Evolutionary conservation across 1,140 invertebrate species (phyloP).

Genomic region (Bombyx mandarina): DNA sequence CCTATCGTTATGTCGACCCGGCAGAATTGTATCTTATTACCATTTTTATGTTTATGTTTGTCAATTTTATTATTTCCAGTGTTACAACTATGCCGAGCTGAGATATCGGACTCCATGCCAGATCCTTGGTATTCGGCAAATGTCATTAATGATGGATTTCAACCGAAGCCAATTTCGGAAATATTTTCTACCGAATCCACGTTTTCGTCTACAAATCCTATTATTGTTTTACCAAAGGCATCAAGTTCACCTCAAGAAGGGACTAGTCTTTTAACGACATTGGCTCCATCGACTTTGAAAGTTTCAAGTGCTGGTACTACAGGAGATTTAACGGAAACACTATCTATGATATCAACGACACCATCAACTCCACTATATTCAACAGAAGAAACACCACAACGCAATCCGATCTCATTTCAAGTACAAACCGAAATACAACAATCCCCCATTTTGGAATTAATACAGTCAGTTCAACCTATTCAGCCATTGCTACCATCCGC

Average conservation of each 20-base stretch:
- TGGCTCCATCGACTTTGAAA: constrained; percentile 10
- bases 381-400: too few relatives aligned
- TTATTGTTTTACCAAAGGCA: constrained; percentile 24
- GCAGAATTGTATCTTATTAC: not conserved
- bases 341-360: not conserved
- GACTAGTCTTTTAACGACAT: constrained; percentile 11
- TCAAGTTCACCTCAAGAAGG: constrained; percentile 4
- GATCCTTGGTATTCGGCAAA: constrained; percentile 55
- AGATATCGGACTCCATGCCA: constrained; percentile 38
- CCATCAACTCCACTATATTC: too few relatives aligned
- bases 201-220: constrained; percentile 37
- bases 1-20: not conserved
- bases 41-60: not conserved
- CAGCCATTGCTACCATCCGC: not conserved
- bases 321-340: not conserved
- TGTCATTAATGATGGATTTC: constrained; percentile 49
- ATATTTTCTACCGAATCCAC: constrained; percentile 45
- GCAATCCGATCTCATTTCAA: too few relatives aligned
- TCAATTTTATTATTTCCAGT: constrained; percentile 34
- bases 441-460: too few relatives aligned
- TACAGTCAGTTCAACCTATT: not conserved
- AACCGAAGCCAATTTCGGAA: constrained; percentile 55
- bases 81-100: constrained; percentile 57
- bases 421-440: too few relatives aligned
- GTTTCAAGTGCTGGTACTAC: constrained; percentile 1